These are phyloP conservation scores for Euthynnus affinis DNA, from an alignment of 2,797 vertebrate genomes.

Conservation along the genomic window DNA sequence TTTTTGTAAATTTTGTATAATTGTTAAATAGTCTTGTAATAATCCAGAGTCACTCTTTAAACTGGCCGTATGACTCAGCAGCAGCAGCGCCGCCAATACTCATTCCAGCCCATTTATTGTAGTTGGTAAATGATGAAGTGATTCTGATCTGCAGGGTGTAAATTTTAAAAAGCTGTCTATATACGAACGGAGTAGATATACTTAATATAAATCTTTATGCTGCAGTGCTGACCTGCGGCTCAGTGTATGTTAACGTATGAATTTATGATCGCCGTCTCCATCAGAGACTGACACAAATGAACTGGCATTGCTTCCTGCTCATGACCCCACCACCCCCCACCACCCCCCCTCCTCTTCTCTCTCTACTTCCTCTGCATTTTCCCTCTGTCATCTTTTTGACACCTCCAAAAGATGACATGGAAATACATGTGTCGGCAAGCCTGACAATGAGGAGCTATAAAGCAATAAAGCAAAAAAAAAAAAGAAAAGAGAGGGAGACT, in stretches of 20 bases:
- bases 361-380: slow-evolving; percentile 30
- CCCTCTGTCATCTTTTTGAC: slow-evolving; percentile 75
- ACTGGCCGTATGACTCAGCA: background rate
- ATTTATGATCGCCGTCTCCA: slow-evolving; percentile 57
- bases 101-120: slow-evolving; percentile 12
- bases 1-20: too few species aligned
- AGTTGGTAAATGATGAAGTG: slow-evolving; percentile 40
- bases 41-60: too few species aligned
- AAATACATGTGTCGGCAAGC: slow-evolving; percentile 83
- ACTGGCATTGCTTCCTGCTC: slow-evolving; percentile 59
- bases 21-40: too few species aligned
- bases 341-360: background rate
- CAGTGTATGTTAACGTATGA: slow-evolving; percentile 39
- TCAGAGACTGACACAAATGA: slow-evolving; percentile 78
- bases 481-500: slow-evolving; percentile 44
- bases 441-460: slow-evolving; percentile 74
- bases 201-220: slow-evolving; percentile 55
- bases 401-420: slow-evolving; percentile 74
- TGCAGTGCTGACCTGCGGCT: slow-evolving; percentile 43
- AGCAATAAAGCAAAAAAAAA: slow-evolving; percentile 64
- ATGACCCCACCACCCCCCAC: slow-evolving; percentile 34
- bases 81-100: slow-evolving; percentile 16
- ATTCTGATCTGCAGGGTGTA: slow-evolving; percentile 25
- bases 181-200: slow-evolving; percentile 18
- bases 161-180: slow-evolving; percentile 14